Conservation (phyloP, 2,888 invertebrate genomes). For the Matsumyia berberina region DNA sequence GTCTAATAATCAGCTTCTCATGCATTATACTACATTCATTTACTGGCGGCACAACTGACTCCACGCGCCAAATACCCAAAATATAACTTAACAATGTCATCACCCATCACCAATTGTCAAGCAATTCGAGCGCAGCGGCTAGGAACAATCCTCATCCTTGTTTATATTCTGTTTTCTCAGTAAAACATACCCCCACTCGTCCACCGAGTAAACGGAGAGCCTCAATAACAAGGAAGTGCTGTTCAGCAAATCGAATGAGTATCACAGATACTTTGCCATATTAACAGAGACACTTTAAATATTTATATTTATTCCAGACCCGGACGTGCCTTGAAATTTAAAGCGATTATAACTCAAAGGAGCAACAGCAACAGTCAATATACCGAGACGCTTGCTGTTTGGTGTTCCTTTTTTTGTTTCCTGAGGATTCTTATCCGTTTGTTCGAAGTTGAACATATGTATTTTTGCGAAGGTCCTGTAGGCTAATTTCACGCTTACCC, state of each 20-base stretch:
- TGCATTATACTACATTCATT: conserved; percentile 19
- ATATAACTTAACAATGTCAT: conserved; percentile 18
- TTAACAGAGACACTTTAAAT: conserved; percentile 65
- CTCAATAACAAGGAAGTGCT: conserved; percentile 38
- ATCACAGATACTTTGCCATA: conserved; percentile 54
- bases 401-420: not conserved
- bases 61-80: not conserved
- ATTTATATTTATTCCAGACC: conserved; percentile 57
- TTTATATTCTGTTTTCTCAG: conserved; percentile 9
- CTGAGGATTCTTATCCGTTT: not conserved
- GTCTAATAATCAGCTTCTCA: conserved; percentile 4
- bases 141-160: not conserved
- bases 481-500: conserved; percentile 44
- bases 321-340: conserved; percentile 65
- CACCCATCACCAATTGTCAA: conserved; percentile 37
- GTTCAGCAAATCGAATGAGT: conserved; percentile 61
- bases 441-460: conserved; percentile 14
- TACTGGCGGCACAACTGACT: conserved; percentile 2
- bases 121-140: not conserved
- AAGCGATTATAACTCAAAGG: conserved; percentile 36
- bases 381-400: not conserved
- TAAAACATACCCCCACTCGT: conserved; percentile 17
- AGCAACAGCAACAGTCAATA: conserved; percentile 36
- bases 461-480: conserved; percentile 27
- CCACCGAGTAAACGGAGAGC: conserved; percentile 5